Evolutionary conservation across 2,888 invertebrate species (phyloP).

Genomic region (Philereme transversata): DNA sequence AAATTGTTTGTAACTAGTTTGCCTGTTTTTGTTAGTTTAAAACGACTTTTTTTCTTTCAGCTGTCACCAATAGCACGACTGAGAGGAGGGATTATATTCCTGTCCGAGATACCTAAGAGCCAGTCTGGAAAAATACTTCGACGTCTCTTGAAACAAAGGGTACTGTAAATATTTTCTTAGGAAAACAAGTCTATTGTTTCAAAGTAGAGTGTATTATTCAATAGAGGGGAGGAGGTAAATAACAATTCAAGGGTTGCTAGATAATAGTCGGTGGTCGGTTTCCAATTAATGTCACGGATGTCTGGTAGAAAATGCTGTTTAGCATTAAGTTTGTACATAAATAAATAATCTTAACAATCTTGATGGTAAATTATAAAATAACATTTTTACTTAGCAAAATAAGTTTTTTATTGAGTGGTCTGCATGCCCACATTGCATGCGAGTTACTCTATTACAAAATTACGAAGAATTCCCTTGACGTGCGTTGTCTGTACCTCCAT

Average conservation of each 20-base stretch:
- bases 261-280: no score
- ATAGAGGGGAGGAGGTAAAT: no score
- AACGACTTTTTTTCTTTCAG: slow-evolving; percentile 22
- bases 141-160: slow-evolving; percentile 58
- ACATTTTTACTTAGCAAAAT: background rate
- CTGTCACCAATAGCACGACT: slow-evolving; percentile 84
- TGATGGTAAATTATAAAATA: background rate
- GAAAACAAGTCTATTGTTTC: no score
- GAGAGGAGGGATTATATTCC: slow-evolving; percentile 86
- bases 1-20: no score
- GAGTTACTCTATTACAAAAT: slow-evolving; percentile 33
- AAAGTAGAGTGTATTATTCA: no score
- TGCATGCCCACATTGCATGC: slow-evolving; percentile 24
- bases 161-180: no score
- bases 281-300: no score
- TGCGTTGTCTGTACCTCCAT: slow-evolving; percentile 36
- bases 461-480: slow-evolving; percentile 41
- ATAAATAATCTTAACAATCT: no score
- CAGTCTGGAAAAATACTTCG: slow-evolving; percentile 83
- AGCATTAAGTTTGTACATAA: no score
- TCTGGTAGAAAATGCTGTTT: no score
- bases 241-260: no score
- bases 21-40: no score
- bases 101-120: slow-evolving; percentile 86
- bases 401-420: background rate